Base-by-base conservation (phyloP, 2,888 invertebrate species). In the Cantharis flavilabris region DNA sequence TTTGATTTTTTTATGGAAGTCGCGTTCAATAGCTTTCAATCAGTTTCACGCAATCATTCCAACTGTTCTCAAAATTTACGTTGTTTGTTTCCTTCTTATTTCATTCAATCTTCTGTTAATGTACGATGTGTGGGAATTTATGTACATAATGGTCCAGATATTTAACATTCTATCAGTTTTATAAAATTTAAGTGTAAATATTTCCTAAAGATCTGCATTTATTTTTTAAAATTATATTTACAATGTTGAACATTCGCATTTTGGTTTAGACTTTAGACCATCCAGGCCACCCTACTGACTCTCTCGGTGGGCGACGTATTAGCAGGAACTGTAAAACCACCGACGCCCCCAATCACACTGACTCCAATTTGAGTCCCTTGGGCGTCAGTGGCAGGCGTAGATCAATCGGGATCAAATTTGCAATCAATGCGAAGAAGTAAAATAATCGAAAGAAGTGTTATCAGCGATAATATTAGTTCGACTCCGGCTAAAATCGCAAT, bases 281-380 rank as follows among this genome's bases (percentile, higher is more conserved):
- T 89, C 92, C 92, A 92, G 26, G 92, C 92, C 9, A 92, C 91
- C 30, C 91, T 87, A 10, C 90, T 90, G 28, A 90, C 89, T 80
- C 90, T 89, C 73, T 91, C 91, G 85, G 81, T 88, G 86, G 84
- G 88, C 86, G 82, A 89, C 87, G 80, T 89, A 87, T 79, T 89
- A 85, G 82, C 89, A 86, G 78, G 89, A 85, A 83, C 88, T 3
- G 83, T 81, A 79, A 83, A 84, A 33, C 84, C 85, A 74, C 84
- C 84, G 26, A 83, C 79, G 20, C 86, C 86, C 65, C 86, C 86
- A 71, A 86, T 83, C 23, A 86, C 85, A 76, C 86, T 86, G 69
- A 88, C 85, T 70, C 86, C 86, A 73, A 84, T 84, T 18, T 82
- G 84, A 65, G 86, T 83, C 72, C 88, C 86, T 88, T 87, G 88